Evolutionary conservation across 2,113 vertebrate species (phyloP).

Genomic region (Hipposideros armiger): DNA sequence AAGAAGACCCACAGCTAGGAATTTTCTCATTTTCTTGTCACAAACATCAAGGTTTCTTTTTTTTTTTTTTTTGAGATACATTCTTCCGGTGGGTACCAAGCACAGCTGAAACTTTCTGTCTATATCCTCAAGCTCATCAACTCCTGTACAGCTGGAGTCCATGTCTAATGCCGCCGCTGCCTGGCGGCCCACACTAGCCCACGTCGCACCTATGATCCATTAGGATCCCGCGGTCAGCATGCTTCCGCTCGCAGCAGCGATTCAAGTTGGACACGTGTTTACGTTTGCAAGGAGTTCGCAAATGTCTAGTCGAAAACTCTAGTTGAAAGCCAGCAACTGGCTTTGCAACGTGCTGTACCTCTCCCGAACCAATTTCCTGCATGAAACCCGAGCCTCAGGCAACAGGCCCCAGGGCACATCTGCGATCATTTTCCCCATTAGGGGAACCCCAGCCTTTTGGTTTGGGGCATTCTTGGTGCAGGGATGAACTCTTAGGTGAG

Average conservation of each 20-base stretch:
- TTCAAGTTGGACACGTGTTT: constrained; percentile 75
- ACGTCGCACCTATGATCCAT: constrained; percentile 67
- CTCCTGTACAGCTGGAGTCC: constrained; percentile 3
- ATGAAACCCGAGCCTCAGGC: constrained; percentile 54
- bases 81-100: constrained; percentile 28
- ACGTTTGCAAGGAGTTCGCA: constrained; percentile 70
- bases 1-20: not conserved
- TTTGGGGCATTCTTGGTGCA: constrained; percentile 55
- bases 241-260: constrained; percentile 73
- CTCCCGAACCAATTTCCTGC: constrained; percentile 72
- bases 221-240: constrained; percentile 60
- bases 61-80: not conserved
- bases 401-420: constrained; percentile 29
- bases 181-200: constrained; percentile 28
- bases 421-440: constrained; percentile 68
- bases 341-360: constrained; percentile 58
- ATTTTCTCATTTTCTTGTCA: not conserved
- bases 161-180: constrained; percentile 37
- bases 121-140: constrained; percentile 46
- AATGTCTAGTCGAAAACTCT: constrained; percentile 8
- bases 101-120: not conserved
- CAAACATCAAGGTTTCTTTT: not conserved
- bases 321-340: constrained; percentile 55
- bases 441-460: constrained; percentile 47
- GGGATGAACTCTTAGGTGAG: not conserved